A percentile compares a stretch with the other conserved stretches of the same genome.
Conservation (phyloP, 2,797 vertebrate genomes). For the Aldrovandia affinis region DNA sequence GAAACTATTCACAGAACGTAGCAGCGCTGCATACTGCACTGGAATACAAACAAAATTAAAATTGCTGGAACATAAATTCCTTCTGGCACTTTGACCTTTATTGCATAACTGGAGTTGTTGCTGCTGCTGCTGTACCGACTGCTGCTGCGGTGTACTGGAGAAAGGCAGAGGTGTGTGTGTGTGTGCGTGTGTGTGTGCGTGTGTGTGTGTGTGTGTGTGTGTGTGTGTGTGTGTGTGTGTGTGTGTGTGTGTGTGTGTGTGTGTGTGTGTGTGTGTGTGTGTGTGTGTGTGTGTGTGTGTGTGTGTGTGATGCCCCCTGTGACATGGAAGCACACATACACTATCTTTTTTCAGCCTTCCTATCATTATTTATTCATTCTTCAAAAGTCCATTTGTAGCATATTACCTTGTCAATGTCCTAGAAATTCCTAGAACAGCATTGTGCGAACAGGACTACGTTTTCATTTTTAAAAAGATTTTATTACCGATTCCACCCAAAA, state of each 20-base stretch:
- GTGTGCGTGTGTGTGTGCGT: neutral
- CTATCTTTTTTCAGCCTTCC: neutral
- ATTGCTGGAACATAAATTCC: neutral
- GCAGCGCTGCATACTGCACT: neutral
- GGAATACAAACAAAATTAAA: neutral
- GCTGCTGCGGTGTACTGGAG: neutral
- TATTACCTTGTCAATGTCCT: neutral
- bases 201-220: neutral
- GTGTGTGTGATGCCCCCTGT: neutral
- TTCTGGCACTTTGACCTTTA: neutral
- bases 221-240: neutral
- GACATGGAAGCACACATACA: neutral
- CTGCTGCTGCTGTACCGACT: too few relatives aligned
- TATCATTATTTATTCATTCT: slow-evolving; percentile 4
- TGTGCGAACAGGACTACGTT: neutral
- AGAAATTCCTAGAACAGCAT: neutral
- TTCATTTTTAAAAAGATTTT: neutral
- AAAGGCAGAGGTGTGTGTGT: neutral
- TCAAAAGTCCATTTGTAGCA: neutral
- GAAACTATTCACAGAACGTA: neutral
- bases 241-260: neutral
- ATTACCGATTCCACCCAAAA: neutral
- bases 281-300: too few relatives aligned
- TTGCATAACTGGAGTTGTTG: neutral
- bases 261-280: neutral